These are phyloP conservation scores for Drosophila nigromelanica DNA, from an alignment of 1,140 invertebrate species.

Conservation along the genomic window DNA sequence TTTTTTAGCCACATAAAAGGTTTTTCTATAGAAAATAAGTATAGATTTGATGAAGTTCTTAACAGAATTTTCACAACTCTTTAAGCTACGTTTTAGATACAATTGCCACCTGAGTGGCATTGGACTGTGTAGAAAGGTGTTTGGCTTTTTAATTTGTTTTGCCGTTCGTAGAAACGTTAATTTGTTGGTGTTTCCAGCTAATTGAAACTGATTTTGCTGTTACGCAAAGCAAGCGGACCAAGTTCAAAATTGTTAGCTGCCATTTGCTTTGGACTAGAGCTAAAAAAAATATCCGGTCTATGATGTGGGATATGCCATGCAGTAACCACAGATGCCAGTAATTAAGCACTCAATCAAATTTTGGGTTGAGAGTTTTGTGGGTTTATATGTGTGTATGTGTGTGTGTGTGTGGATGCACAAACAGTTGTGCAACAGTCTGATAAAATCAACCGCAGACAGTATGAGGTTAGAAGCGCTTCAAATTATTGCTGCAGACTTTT, in stretches of 20 bases:
- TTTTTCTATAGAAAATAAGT: too few relatives aligned
- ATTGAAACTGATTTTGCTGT: slow-evolving; percentile 29
- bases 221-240: slow-evolving; percentile 6
- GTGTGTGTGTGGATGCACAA: neutral
- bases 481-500: neutral
- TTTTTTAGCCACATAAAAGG: too few relatives aligned
- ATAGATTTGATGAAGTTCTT: too few relatives aligned
- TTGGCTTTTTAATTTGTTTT: slow-evolving; percentile 9
- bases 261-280: neutral
- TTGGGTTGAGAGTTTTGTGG: neutral
- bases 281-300: neutral
- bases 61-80: neutral
- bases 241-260: neutral
- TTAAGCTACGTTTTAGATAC: neutral
- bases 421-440: slow-evolving; percentile 1
- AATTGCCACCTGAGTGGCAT: slow-evolving; percentile 21
- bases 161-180: neutral
- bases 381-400: neutral
- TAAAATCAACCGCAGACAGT: slow-evolving; percentile 5
- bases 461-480: neutral
- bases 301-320: neutral
- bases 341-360: slow-evolving; percentile 30
- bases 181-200: slow-evolving; percentile 19
- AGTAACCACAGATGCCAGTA: slow-evolving; percentile 1
- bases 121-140: neutral